Base-by-base conservation (phyloP, 2,113 vertebrate genomes). In the Mionectes macconnelli region DNA sequence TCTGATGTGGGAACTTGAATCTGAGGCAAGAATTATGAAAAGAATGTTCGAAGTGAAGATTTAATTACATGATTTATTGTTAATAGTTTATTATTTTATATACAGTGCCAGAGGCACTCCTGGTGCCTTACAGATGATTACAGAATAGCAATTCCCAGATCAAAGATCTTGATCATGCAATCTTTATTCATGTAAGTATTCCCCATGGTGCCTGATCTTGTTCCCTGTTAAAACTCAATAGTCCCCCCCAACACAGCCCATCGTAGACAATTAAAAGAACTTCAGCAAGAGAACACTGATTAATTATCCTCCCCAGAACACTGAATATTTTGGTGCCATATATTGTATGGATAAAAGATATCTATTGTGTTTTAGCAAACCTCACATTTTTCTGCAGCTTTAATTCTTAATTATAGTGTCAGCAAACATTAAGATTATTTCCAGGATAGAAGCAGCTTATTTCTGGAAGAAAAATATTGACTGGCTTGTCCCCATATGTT, bases 31-130 rank as follows among this genome's bases (percentile, higher is more conserved):
- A 93, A 78, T 95, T 84, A 75, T 53, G 79, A 84, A 90, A 96
- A 90, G 76, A 93, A 95, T 90, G 76, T 90, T 96, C 4, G 6
- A 96, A 96, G 88, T 72, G 76, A 89, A 82, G 56, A 92, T 95
- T 95, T 97, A 96, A 94, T 97, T 90, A 96, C 86, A 87, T 93
- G 76, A 96, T 96, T 96, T 97, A 95, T 96, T 96, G 83, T 78
- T 94, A 94, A 94, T 92, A 56, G 2, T 96, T 95, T 90, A 94
- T 96, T 93, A 96, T 95, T 94, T 88, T 87, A 96, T 92, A 84
- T 82, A 75, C 89, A 69, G 84, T 95, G 93, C 95, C 93, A 95
- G 87, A 42, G 94, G 89, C 96, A 82, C 78, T 95, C 87, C 94
- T 96, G 94, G 89, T 91, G 87, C 91, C 89, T 94, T 95, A 87